A percentile compares a stretch with the other conserved stretches of the same genome.
Conservation (phyloP, 2,888 invertebrate species). For the Malacosoma neustria region DNA sequence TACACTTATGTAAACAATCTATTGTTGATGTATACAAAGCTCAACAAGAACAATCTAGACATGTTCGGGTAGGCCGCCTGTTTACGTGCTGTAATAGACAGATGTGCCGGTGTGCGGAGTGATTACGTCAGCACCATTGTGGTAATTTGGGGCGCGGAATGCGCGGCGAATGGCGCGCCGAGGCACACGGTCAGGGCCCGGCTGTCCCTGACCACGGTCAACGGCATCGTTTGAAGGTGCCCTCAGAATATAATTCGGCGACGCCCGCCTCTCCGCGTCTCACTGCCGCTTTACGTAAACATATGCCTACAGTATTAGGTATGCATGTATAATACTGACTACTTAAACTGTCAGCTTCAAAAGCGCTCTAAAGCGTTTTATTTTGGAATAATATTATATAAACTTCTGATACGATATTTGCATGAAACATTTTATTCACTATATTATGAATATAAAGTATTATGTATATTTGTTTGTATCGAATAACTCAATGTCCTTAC, state of each 20-base stretch:
- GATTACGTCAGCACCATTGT: constrained; percentile 33
- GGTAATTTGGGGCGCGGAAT: constrained; percentile 31
- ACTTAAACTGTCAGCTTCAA: too few relatives aligned
- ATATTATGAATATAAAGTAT: too few relatives aligned
- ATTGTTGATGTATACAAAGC: not conserved
- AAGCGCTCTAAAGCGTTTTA: too few relatives aligned
- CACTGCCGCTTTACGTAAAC: constrained; percentile 1
- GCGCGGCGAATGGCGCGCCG: constrained; percentile 24
- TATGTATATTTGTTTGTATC: too few relatives aligned
- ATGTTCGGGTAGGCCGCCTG: not conserved
- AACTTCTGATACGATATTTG: too few relatives aligned
- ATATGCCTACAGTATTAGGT: not conserved
- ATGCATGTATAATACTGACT: not conserved
- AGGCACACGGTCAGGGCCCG: constrained; percentile 45
- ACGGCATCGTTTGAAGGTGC: constrained; percentile 66
- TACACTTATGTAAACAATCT: too few relatives aligned
- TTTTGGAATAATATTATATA: too few relatives aligned
- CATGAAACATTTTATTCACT: too few relatives aligned
- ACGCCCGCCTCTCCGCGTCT: constrained; percentile 4
- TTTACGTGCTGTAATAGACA: not conserved
- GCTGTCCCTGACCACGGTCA: constrained; percentile 70
- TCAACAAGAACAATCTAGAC: not conserved
- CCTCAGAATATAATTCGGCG: constrained; percentile 31
- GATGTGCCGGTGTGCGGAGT: constrained; percentile 1
- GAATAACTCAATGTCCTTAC: too few relatives aligned